Percentiles rank a stretch among this genome's conserved stretches.
phyloP scores from a whole-genome alignment of 1,140 invertebrate species.

The Cotesia chilonis region DNA sequence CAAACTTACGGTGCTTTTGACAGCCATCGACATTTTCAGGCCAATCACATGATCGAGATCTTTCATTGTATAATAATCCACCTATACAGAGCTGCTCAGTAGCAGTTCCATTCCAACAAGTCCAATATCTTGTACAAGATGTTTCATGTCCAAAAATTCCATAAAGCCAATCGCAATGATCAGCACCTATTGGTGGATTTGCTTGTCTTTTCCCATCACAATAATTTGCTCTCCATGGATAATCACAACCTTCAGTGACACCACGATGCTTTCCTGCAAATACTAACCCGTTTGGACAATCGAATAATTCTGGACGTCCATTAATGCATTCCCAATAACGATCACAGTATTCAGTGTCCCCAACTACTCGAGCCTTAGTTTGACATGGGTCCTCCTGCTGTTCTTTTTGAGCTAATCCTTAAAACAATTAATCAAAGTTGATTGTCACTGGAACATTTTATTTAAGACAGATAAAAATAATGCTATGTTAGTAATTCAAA shows the following conservation, averaged over 20 bases:
- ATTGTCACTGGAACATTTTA: background rate
- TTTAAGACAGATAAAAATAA: too few relatives aligned
- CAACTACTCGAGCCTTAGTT: constrained; percentile 76
- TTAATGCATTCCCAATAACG: constrained; percentile 86
- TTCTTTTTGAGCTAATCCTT: constrained; percentile 60
- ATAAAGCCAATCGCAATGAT: constrained; percentile 92
- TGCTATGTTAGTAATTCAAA: too few relatives aligned
- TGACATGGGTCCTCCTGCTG: constrained; percentile 80
- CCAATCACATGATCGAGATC: constrained; percentile 90
- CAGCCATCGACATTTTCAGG: constrained; percentile 91
- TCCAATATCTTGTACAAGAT: constrained; percentile 92
- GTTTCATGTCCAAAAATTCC: constrained; percentile 94
- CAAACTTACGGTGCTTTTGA: constrained; percentile 90
- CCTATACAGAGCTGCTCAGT: constrained; percentile 94
- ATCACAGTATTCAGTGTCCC: constrained; percentile 84
- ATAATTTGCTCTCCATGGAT: constrained; percentile 88
- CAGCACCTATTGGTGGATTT: constrained; percentile 82
- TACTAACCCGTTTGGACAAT: constrained; percentile 90
- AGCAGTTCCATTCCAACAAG: constrained; percentile 92
- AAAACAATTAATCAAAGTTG: constrained; percentile 28
- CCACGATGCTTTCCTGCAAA: constrained; percentile 88
- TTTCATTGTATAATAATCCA: constrained; percentile 89
- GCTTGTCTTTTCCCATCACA: constrained; percentile 81
- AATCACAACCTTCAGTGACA: constrained; percentile 87
- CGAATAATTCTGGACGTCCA: constrained; percentile 81